Evolutionary conservation across 2,797 vertebrate species (phyloP), one percentile per base, ranked within the genome.

Genomic region (Ataeniobius toweri): DNA sequence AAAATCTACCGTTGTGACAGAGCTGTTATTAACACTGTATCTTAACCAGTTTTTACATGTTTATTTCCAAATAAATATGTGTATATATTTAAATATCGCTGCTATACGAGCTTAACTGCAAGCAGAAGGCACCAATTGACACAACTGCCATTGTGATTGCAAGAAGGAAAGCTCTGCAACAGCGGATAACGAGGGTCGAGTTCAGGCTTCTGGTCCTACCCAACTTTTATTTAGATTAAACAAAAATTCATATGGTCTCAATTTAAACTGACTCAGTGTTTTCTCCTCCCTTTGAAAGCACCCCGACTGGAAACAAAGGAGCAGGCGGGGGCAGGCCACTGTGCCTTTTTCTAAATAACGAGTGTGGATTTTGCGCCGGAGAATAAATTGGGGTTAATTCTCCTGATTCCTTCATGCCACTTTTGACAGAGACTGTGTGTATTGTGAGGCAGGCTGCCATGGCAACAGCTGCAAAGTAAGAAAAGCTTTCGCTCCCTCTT

Each of bases 401-500:
- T 92, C 85, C 83, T 83, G 89, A 93, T 86, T 92, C 85, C 83
- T 90, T 87, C 83, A 88, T 86, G 86, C 87, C 89, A 83, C 82
- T 91, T 87, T 91, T 67, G 89, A 90, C 82, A 88, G 72, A 88
- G 81, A 81, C 83, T 86, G 80, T 89, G 89, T 91, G 91, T 92
- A 91, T 93, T 93, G 89, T 87, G 80, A 72, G 75, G 56, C 3
- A 12, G 76, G 89, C 93, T 85, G 71, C 85, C 83, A 83, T 91
- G 73, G 92, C 83, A 94, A 95, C 94, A 92, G 88, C 88, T 89
- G 88, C 80, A 7, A 85, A 80, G 87, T 91, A 88, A 92, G 88
- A 85, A 88, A 90, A 91, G 86, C 81, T 86, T 81, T 80, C 83
- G 78, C 85, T 89, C 82, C 82, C 76, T 83, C 56, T 55, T 76